Conservation (phyloP, 2,888 invertebrate genomes). For the Leptura quadrifasciata region DNA sequence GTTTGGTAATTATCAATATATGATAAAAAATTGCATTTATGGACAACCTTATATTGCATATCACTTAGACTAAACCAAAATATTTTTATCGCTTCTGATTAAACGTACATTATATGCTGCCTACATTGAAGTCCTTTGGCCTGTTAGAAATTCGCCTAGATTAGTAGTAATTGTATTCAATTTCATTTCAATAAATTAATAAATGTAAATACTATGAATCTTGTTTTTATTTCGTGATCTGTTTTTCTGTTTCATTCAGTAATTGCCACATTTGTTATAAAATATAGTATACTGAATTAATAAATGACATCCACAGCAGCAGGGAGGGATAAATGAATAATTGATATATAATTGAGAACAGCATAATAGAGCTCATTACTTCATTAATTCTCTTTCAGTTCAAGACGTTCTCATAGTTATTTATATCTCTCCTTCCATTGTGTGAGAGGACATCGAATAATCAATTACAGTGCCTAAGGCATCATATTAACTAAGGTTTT, state of each 20-base stretch:
- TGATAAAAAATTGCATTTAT: too few species aligned
- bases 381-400: background rate
- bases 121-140: too few species aligned
- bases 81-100: too few species aligned
- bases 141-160: too few species aligned
- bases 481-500: conserved; percentile 5
- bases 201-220: too few species aligned
- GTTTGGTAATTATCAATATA: too few species aligned
- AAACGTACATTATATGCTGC: too few species aligned
- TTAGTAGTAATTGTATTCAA: too few species aligned
- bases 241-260: background rate
- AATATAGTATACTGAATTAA: background rate
- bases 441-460: background rate
- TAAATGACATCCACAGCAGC: background rate
- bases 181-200: too few species aligned
- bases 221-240: too few species aligned
- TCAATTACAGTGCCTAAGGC: background rate
- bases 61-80: too few species aligned
- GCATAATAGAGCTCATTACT: conserved; percentile 1
- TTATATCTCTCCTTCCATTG: conserved; percentile 14
- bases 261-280: background rate
- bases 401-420: background rate
- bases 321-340: conserved; percentile 1
- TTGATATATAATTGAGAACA: background rate
- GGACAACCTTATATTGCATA: too few species aligned